A percentile compares a stretch with the other conserved stretches of the same genome.
These are phyloP conservation scores for Lepus americanus DNA, from an alignment of 2,113 vertebrate species.

Conservation along the genomic window DNA sequence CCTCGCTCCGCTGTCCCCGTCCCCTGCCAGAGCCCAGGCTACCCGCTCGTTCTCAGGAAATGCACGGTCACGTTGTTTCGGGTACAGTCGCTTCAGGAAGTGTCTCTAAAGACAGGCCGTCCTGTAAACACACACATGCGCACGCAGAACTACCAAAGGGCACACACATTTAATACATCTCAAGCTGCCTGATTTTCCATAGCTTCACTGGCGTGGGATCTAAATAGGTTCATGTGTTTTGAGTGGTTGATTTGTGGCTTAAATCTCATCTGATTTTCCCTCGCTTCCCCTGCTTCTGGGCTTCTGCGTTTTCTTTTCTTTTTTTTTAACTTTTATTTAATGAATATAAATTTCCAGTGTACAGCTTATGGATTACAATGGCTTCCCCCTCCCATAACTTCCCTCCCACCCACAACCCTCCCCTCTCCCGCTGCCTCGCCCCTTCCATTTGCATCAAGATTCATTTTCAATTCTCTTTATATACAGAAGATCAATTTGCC, in stretches of 20 bases:
- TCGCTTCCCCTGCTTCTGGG: background rate
- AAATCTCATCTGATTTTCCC: background rate
- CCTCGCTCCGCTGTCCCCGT: too few species aligned
- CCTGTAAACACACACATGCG: too few species aligned
- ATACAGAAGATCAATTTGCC: too few species aligned
- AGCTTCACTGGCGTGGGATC: background rate
- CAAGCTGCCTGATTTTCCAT: background rate
- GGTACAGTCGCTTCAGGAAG: background rate
- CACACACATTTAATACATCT: background rate
- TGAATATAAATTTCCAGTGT: too few species aligned
- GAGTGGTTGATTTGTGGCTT: background rate
- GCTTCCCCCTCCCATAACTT: too few species aligned
- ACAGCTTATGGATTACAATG: too few species aligned
- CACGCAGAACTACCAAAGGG: rapidly evolving
- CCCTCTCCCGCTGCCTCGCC: too few species aligned
- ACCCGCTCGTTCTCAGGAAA: background rate
- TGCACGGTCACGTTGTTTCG: background rate
- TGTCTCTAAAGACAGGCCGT: background rate
- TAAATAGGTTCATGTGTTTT: rapidly evolving
- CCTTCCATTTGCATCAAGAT: too few species aligned
- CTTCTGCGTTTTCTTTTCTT: background rate
- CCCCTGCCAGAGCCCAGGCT: background rate
- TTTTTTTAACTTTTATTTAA: too few species aligned
- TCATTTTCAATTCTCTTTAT: too few species aligned
- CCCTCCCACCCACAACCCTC: too few species aligned